Conservation (phyloP, 92 coral and sea anemone genomes). For the Pocillopora meandrina region DNA sequence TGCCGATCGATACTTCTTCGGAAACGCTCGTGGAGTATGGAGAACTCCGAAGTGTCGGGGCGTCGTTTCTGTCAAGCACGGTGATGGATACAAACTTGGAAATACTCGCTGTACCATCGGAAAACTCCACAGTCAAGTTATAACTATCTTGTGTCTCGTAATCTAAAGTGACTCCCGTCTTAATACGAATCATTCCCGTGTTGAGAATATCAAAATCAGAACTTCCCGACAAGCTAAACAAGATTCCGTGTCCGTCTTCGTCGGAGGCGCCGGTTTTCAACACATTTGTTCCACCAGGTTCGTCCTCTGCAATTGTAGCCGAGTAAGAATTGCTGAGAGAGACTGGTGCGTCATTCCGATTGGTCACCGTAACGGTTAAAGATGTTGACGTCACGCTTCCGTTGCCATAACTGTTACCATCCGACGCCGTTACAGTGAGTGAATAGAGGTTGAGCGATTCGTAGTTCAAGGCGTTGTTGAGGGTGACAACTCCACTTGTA, state of each 20-base stretch:
- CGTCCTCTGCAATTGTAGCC: conserved; percentile 64
- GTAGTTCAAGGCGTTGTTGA: conserved; percentile 67
- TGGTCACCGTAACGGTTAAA: conserved; percentile 62
- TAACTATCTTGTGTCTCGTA: conserved; percentile 63
- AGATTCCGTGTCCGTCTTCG: conserved; percentile 52
- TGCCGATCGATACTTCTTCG: conserved; percentile 58
- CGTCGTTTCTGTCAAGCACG: conserved; percentile 67
- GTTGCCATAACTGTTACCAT: conserved; percentile 55
- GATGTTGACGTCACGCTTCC: conserved; percentile 68
- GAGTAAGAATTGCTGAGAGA: conserved; percentile 71
- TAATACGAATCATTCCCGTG: conserved; percentile 52
- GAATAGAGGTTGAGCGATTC: conserved; percentile 61
- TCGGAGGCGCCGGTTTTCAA: conserved; percentile 70
- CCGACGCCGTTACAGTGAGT: conserved; percentile 70
- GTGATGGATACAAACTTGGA: conserved; percentile 57
- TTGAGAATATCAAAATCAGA: conserved; percentile 55
- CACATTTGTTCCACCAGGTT: conserved; percentile 59
- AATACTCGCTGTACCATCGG: conserved; percentile 50
- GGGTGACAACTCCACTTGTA: conserved; percentile 65
- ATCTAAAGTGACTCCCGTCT: conserved; percentile 64
- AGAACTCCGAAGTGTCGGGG: conserved; percentile 63
- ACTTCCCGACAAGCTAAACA: conserved; percentile 54
- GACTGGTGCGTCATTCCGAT: conserved; percentile 74
- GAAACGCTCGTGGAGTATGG: conserved; percentile 64
- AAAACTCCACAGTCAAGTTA: conserved; percentile 62